Conservation (phyloP, 2,888 invertebrate genomes). For the Pseudoips prasinana region DNA sequence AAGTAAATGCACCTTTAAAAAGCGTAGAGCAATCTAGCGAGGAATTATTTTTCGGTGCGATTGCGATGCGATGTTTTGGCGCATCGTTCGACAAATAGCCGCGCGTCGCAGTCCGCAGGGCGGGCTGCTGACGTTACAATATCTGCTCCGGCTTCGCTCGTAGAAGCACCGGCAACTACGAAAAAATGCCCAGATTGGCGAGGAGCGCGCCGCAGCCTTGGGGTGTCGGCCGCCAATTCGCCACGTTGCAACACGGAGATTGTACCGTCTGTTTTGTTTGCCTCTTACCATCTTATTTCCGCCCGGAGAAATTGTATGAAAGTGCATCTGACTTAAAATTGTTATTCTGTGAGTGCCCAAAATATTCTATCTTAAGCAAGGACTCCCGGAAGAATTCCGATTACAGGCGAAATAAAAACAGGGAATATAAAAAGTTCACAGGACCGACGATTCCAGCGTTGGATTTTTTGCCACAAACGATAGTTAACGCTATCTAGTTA, state of each 20-base stretch:
- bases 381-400: conserved; percentile 29
- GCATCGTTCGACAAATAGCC: conserved; percentile 77
- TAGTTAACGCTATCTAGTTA: conserved; percentile 69
- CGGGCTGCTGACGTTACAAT: conserved; percentile 71
- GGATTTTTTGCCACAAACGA: conserved; percentile 49
- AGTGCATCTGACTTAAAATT: conserved; percentile 61
- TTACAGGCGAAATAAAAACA: conserved; percentile 33
- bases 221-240: conserved; percentile 71
- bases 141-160: conserved; percentile 52
- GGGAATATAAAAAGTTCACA: conserved; percentile 31
- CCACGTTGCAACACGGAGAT: conserved; percentile 75
- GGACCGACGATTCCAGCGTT: conserved; percentile 30
- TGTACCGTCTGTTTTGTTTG: conserved; percentile 76
- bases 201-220: conserved; percentile 61
- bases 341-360: conserved; percentile 56
- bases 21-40: conserved; percentile 68
- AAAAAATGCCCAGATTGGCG: conserved; percentile 77
- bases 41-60: conserved; percentile 76
- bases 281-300: conserved; percentile 75
- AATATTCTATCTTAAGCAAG: conserved; percentile 42
- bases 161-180: conserved; percentile 50
- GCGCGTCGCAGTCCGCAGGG: conserved; percentile 69
- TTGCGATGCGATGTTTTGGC: conserved; percentile 78
- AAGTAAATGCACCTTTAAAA: conserved; percentile 72
- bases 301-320: conserved; percentile 65